Evolutionary conservation across 2,113 vertebrate genomes (phyloP), one percentile per base, ranked within the genome.

Genomic region (Serilophus lunatus): DNA sequence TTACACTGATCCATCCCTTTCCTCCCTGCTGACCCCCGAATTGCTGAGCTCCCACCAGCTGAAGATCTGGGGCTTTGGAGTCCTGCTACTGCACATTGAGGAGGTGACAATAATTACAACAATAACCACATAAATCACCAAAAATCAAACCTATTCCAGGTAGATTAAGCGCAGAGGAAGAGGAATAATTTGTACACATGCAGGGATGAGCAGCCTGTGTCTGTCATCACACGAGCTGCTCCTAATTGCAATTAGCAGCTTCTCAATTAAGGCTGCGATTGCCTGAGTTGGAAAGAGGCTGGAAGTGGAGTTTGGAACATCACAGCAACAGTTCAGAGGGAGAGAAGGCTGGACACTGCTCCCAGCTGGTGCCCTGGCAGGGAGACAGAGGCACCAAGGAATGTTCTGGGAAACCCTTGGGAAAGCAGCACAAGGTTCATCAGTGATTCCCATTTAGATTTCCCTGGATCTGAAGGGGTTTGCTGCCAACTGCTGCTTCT

Each of bases 331-430:
- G 29, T 36, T 15, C 25, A 2, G 13, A 60, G 33, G 57, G 31
- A 50, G 40, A 28, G 24, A 4, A 75, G 66, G 59, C 22, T 68
- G 40, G 49, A n/a, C 59, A 53, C 12, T 2, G 66, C 71, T 63
- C 77, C 51, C 54, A 77, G 59, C 70, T 79, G 57, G 47, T 45
- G 60, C 56, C 50, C 92, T 96, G 96, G 90, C 90, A 88, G 40
- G 28, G 44, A 65, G 19, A 38, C 92, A 83, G n/a, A 18, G 18
- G 68, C 86, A 40, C 36, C 82, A 49, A 78, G 68, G 38, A 51
- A 72, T 40, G 26, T 93, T 95, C 94, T 92, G 88, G 69, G 93
- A 97, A 95, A 57, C 44, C 81, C 47, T 92, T 63, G 20, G 57
- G 63, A 42, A 75, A 81, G 42, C 69, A 93, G 79, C 13, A 31